phyloP scores from a whole-genome alignment of 2,113 vertebrate genomes.

The Panthera leo region DNA sequence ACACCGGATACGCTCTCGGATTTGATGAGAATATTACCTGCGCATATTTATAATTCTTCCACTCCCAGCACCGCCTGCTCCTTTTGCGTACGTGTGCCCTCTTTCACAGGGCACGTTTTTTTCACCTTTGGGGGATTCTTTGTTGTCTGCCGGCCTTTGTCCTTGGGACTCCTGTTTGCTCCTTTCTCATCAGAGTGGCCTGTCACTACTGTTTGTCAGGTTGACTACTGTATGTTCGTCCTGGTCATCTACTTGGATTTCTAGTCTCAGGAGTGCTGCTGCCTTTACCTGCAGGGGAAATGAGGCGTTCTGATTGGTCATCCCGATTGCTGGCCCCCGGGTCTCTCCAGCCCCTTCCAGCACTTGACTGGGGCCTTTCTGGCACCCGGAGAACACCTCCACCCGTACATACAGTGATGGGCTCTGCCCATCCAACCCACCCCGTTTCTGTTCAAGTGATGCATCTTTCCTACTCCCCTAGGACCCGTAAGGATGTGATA shows the following conservation, averaged over 20 bases:
- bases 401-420: rapidly evolving
- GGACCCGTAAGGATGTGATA: neutral
- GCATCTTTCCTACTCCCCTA: neutral
- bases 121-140: neutral
- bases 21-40: neutral
- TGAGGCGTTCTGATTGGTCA: neutral
- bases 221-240: neutral
- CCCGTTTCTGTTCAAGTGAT: neutral
- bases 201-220: neutral
- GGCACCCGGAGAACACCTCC: neutral
- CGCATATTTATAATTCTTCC: neutral
- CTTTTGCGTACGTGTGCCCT: rapidly evolving
- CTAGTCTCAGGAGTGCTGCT: neutral
- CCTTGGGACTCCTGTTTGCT: neutral
- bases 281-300: neutral
- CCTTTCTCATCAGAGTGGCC: neutral
- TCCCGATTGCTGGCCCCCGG: neutral
- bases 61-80: neutral
- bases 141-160: neutral
- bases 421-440: neutral
- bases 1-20: neutral
- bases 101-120: neutral
- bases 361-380: neutral
- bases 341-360: neutral
- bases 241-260: neutral